A percentile compares a stretch with the other conserved stretches of the same genome.
Conservation (phyloP, 2,797 vertebrate species). For the Echeneis naucrates region DNA sequence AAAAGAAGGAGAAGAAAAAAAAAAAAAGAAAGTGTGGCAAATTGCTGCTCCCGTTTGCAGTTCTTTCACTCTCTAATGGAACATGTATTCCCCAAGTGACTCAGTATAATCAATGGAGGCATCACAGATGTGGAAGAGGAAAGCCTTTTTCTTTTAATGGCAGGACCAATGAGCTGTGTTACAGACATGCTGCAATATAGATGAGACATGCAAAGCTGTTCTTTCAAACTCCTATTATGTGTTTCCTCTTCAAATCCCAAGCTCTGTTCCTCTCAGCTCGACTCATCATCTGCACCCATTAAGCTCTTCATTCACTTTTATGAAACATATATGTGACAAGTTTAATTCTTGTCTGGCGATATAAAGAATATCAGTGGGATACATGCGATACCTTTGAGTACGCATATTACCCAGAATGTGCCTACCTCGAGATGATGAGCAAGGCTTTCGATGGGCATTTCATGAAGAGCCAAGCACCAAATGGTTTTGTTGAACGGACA, state of each 20-base stretch:
- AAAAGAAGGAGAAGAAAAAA: conserved; percentile 6
- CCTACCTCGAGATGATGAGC: conserved; percentile 39
- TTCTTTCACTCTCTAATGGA: conserved; percentile 44
- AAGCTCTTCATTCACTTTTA: conserved; percentile 7
- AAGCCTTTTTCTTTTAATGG: conserved; percentile 58
- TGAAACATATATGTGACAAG: conserved; percentile 29
- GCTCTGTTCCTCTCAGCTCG: neutral
- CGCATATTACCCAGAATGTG: conserved; percentile 23
- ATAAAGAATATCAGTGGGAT: conserved; percentile 18
- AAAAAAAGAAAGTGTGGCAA: conserved; percentile 20
- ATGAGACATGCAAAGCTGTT: conserved; percentile 55
- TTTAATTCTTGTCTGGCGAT: conserved; percentile 3
- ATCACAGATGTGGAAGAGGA: conserved; percentile 51
- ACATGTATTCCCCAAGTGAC: conserved; percentile 53
- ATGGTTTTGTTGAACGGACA: conserved; percentile 34
- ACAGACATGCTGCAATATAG: conserved; percentile 55
- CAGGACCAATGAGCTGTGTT: conserved; percentile 66
- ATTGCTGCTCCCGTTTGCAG: conserved; percentile 27
- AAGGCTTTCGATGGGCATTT: conserved; percentile 38
- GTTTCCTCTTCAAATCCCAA: conserved; percentile 5
- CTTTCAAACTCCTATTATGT: conserved; percentile 22
- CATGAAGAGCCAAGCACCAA: conserved; percentile 43
- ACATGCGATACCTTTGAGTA: conserved; percentile 9
- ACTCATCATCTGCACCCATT: conserved; percentile 17
- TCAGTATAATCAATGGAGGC: conserved; percentile 64